Conservation (phyloP, 64 coral and sea anemone species). For the Orbicella faveolata region DNA sequence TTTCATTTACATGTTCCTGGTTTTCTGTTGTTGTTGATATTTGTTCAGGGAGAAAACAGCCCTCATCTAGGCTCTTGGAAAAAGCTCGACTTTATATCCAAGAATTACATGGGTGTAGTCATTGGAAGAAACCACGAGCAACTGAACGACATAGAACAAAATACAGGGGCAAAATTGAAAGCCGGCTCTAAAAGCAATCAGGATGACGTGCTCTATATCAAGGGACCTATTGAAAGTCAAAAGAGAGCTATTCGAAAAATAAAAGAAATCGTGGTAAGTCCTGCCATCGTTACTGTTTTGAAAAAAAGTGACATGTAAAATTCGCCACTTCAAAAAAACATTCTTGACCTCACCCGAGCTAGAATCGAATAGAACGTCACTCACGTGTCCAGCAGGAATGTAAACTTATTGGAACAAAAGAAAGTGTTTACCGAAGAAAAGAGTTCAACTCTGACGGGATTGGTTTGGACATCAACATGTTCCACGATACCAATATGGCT, state of each 20-base stretch:
- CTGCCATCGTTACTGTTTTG: neutral
- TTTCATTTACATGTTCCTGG: neutral
- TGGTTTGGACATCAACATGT: no score
- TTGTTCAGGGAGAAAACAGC: neutral
- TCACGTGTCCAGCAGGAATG: no score
- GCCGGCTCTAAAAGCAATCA: neutral
- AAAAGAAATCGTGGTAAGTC: neutral
- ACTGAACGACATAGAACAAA: neutral
- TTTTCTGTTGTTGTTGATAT: neutral
- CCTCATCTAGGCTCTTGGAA: neutral
- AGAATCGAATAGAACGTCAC: no score
- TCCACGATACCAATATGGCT: no score
- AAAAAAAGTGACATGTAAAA: neutral
- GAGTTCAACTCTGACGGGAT: no score
- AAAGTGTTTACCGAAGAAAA: no score
- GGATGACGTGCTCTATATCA: neutral
- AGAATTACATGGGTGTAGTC: neutral
- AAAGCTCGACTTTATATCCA: slow-evolving; percentile 6
- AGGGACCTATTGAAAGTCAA: neutral
- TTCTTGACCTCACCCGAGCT: no score
- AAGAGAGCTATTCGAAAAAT: neutral
- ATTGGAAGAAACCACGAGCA: neutral
- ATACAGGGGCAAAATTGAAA: neutral
- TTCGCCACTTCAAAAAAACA: no score
- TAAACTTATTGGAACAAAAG: no score